Evolutionary conservation across 2,888 invertebrate species (phyloP), one percentile per base, ranked within the genome.

Genomic region (Cyaniris semiargus): DNA sequence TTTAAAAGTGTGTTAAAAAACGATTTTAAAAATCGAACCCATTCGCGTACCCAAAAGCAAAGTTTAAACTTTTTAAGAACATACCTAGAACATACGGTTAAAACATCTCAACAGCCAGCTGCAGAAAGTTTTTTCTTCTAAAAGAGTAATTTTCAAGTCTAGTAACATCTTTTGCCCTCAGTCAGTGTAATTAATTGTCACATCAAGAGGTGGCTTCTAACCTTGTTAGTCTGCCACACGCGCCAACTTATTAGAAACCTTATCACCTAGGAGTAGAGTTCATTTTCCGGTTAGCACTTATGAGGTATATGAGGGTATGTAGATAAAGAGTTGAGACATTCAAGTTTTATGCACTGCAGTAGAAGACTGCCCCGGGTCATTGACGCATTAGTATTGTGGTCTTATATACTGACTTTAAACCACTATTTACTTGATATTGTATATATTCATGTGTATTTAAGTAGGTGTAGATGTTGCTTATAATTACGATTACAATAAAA

Each of bases 321-420:
- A 75, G 78, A 76, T 78, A 80, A 76, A 79, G 79, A 79, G 79
- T 80, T 79, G 76, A 76, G 76, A 76, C 81, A 81, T 86, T 82
- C 82, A 86, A 85, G 81, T 85, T 86, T 86, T 81, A 87, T 86
- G 82, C 78, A 80, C 82, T 85, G 85, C 85, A 85, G 86, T 82
- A 78, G 76, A 77, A 80, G 77, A 79, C 70, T 38, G 76, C 78
- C 75, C 56, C n/a, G 58, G 77, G 78, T 66, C 75, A 76, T 31
- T 77, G 58, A 75, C 76, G 70, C 72, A 70, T 38, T 77, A 53
- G 77, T 70, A 71, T 74, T 78, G 78, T 27, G 77, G 31, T 44
- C 3, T 38, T 23, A 21, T 60, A 60, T 53, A 53, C 53, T 1
- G 53, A 53, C 53, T 48, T 15, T 38, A 10, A 1, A 38, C 2